Conservation (phyloP, 2,113 vertebrate genomes). For the Egretta garzetta region DNA sequence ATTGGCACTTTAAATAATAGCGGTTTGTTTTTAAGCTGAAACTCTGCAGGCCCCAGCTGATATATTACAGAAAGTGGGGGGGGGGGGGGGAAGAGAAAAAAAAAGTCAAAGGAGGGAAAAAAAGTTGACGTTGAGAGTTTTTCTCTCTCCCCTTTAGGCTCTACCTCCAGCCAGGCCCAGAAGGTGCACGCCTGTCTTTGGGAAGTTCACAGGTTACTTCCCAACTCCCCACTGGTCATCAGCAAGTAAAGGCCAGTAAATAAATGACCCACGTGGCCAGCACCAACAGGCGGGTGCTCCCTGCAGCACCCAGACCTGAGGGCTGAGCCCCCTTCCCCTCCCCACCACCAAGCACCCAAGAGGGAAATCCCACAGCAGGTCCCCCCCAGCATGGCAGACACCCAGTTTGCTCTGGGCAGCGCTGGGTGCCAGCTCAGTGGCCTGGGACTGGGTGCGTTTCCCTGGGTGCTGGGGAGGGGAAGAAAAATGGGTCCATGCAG, state of each 20-base stretch:
- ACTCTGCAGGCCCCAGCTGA: background rate
- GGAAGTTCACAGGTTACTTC: background rate
- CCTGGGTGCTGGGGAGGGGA: background rate
- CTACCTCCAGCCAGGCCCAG: background rate
- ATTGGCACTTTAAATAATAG: conserved; percentile 35
- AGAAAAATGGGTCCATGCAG: background rate
- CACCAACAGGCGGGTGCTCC: background rate
- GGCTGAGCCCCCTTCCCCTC: background rate
- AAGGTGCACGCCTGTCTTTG: background rate
- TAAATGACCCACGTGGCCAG: background rate
- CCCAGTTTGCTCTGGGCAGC: background rate
- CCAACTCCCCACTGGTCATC: background rate
- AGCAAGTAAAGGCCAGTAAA: background rate
- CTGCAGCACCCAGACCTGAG: background rate
- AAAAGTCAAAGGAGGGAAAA: background rate
- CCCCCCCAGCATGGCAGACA: accelerated
- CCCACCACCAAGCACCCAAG: background rate
- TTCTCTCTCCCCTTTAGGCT: background rate
- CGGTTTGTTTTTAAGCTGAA: background rate
- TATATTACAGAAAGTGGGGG: background rate
- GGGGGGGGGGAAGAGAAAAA: background rate
- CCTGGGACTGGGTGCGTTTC: background rate
- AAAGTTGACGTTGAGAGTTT: background rate
- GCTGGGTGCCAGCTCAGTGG: background rate
- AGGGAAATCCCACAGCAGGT: background rate